Conservation (phyloP, 2,888 invertebrate genomes). For the Parnassius apollo region DNA sequence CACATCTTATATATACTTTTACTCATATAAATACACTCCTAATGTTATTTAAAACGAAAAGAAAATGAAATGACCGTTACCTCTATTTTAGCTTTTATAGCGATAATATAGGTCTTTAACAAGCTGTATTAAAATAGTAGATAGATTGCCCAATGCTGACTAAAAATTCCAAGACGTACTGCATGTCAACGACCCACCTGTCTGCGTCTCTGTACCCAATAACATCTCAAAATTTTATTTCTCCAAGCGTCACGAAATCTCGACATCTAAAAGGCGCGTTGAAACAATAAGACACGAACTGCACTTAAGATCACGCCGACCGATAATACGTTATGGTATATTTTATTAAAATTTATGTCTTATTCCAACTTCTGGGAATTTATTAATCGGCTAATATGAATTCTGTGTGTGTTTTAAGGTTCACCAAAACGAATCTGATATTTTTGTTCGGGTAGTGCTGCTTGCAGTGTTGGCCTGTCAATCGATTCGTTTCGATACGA, state of each 20-base stretch:
- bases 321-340: constrained; percentile 67
- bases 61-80: too few relatives aligned
- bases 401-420: constrained; percentile 63
- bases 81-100: too few relatives aligned
- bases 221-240: constrained; percentile 45
- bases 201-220: constrained; percentile 35
- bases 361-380: constrained; percentile 74
- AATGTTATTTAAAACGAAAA: too few relatives aligned
- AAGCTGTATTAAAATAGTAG: neutral
- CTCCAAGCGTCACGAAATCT: constrained; percentile 53
- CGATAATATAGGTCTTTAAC: too few relatives aligned
- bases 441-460: constrained; percentile 38
- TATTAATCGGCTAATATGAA: constrained; percentile 79
- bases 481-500: constrained; percentile 18
- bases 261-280: constrained; percentile 44
- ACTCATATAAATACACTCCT: too few relatives aligned
- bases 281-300: constrained; percentile 56
- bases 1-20: too few relatives aligned
- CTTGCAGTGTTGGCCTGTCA: constrained; percentile 17
- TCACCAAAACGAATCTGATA: constrained; percentile 53
- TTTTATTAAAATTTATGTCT: constrained; percentile 80
- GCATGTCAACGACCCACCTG: constrained; percentile 43
- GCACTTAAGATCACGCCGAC: constrained; percentile 60
- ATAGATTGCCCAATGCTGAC: neutral
- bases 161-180: constrained; percentile 30